Conservation (phyloP, 2,888 invertebrate species). For the Volucella inflata region DNA sequence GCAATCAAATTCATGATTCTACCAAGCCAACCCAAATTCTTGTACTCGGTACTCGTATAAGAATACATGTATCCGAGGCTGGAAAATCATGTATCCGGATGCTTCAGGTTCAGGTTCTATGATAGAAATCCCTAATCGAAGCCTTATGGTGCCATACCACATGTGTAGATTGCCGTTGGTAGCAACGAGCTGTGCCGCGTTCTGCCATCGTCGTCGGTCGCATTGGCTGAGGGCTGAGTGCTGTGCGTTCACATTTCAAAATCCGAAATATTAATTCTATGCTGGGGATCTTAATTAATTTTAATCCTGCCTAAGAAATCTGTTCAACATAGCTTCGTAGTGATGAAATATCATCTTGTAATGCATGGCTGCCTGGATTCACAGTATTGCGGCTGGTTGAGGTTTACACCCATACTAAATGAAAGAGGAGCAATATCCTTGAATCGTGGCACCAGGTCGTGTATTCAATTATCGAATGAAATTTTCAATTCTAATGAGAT, state of each 20-base stretch:
- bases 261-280: conserved; percentile 55
- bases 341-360: conserved; percentile 36
- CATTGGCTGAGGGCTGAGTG: neutral
- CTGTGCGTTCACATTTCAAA: conserved; percentile 44
- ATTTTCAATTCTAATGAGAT: conserved; percentile 60
- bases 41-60: too few relatives aligned
- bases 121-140: conserved; percentile 23
- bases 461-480: conserved; percentile 59
- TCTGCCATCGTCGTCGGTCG: neutral
- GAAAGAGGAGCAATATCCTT: conserved; percentile 31
- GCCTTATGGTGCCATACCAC: conserved; percentile 12
- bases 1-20: conserved; percentile 47
- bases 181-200: neutral
- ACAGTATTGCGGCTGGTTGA: neutral
- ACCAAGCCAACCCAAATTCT: too few relatives aligned
- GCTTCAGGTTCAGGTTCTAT: conserved; percentile 15
- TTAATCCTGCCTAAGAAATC: conserved; percentile 46
- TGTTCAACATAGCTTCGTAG: neutral
- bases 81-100: neutral
- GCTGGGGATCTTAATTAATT: conserved; percentile 59
- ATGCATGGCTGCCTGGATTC: conserved; percentile 24
- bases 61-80: too few relatives aligned
- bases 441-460: conserved; percentile 35
- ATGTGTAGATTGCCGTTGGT: neutral
- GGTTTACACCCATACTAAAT: conserved; percentile 38